These are phyloP conservation scores for Pipistrellus pipistrellus DNA, from an alignment of 2,797 vertebrate genomes.

Conservation along the genomic window DNA sequence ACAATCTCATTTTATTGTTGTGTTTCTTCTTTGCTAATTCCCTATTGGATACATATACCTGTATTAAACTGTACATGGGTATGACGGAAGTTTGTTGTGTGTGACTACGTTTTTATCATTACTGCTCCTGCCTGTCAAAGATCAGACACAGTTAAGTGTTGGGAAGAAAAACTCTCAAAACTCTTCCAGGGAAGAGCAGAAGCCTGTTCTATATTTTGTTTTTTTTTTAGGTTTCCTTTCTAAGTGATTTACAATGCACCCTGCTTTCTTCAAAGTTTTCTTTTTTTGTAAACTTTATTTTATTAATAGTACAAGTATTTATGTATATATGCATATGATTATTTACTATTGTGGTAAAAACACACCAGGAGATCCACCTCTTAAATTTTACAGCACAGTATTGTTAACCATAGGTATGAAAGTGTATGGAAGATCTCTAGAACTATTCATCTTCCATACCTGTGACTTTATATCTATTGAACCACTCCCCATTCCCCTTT, in stretches of 20 bases:
- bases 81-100: background rate
- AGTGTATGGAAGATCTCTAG: background rate
- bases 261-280: background rate
- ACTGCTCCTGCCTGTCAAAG: background rate
- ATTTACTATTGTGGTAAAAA: background rate
- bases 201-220: background rate
- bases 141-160: background rate
- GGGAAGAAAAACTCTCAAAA: background rate
- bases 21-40: background rate
- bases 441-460: background rate
- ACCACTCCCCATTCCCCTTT: background rate
- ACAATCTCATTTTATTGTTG: background rate
- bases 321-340: too few relatives aligned
- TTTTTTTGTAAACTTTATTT: background rate
- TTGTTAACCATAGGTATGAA: background rate
- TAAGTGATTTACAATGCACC: background rate
- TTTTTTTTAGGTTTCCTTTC: background rate
- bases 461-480: background rate
- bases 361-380: background rate
- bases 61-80: background rate
- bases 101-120: background rate
- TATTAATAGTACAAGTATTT: background rate
- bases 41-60: background rate
- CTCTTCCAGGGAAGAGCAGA: background rate
- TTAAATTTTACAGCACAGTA: background rate